Percentiles rank a stretch among this genome's conserved stretches.
Conservation (phyloP, 1,140 invertebrate species). For the Meloidogyne hapla region DNA sequence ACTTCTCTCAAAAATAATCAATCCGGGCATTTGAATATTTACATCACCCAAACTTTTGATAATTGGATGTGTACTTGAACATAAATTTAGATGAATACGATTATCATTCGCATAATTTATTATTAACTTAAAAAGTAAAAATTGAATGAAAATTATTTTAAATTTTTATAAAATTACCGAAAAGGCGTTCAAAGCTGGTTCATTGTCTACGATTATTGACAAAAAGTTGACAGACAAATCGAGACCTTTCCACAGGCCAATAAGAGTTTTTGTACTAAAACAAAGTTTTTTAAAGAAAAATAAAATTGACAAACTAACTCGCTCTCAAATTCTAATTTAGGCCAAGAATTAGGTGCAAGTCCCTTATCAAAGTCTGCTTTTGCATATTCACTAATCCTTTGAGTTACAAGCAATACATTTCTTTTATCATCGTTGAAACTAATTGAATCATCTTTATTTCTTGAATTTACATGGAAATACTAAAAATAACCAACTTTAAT, state of each 20-base stretch:
- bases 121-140: slow-evolving; percentile 31
- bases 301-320: slow-evolving; percentile 1
- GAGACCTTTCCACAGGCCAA: slow-evolving; percentile 31
- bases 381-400: slow-evolving; percentile 26
- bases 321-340: slow-evolving; percentile 37
- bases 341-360: slow-evolving; percentile 39
- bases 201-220: slow-evolving; percentile 41
- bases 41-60: slow-evolving; percentile 37
- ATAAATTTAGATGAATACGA: slow-evolving; percentile 28
- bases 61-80: slow-evolving; percentile 40
- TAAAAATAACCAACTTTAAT: slow-evolving; percentile 21
- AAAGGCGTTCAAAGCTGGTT: slow-evolving; percentile 31
- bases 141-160: not conserved
- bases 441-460: slow-evolving; percentile 46
- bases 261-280: slow-evolving; percentile 20
- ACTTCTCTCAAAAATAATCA: slow-evolving; percentile 42
- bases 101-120: slow-evolving; percentile 46
- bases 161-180: slow-evolving; percentile 15
- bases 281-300: not conserved
- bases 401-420: slow-evolving; percentile 34
- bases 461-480: slow-evolving; percentile 44
- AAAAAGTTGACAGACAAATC: slow-evolving; percentile 19
- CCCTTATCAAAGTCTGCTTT: slow-evolving; percentile 42
- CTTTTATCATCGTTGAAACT: slow-evolving; percentile 46
- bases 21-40: slow-evolving; percentile 23